Evolutionary conservation across 1,140 invertebrate species (phyloP).

Genomic region (Himalopsyche phryganea): DNA sequence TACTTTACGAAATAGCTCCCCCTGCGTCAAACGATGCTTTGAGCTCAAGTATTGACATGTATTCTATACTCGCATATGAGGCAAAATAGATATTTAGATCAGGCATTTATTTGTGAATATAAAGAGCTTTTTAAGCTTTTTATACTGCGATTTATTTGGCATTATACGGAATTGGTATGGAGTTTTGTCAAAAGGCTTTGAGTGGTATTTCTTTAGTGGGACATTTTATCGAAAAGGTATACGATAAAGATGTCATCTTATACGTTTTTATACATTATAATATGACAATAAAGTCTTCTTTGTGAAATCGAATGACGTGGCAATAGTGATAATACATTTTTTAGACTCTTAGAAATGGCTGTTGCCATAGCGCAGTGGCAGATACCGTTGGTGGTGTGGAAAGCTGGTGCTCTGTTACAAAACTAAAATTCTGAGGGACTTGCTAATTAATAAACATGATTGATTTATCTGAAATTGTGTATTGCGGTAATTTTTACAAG

Average conservation of each 20-base stretch:
- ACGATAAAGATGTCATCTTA: conserved; percentile 29
- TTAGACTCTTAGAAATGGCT: no score
- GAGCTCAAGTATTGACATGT: neutral
- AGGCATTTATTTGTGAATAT: conserved; percentile 31
- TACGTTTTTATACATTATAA: conserved; percentile 19
- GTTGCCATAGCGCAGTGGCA: no score
- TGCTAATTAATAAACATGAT: no score
- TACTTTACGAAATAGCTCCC: no score
- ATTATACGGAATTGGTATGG: conserved; percentile 29
- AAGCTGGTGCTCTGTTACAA: no score
- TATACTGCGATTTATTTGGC: conserved; percentile 33
- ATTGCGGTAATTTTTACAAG: no score
- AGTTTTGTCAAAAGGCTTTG: conserved; percentile 26
- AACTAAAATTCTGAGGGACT: no score
- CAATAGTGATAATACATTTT: neutral
- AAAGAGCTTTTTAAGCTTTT: conserved; percentile 29
- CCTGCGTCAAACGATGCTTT: no score
- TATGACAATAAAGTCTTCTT: conserved; percentile 18
- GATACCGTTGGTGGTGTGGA: no score
- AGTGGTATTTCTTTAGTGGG: conserved; percentile 18
- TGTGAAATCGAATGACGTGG: conserved; percentile 16
- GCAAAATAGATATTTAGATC: conserved; percentile 26
- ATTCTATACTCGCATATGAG: neutral
- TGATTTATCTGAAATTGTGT: no score
- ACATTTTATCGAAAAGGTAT: conserved; percentile 19